Conservation (phyloP, 2,888 invertebrate genomes). For the Lutraria lutraria region DNA sequence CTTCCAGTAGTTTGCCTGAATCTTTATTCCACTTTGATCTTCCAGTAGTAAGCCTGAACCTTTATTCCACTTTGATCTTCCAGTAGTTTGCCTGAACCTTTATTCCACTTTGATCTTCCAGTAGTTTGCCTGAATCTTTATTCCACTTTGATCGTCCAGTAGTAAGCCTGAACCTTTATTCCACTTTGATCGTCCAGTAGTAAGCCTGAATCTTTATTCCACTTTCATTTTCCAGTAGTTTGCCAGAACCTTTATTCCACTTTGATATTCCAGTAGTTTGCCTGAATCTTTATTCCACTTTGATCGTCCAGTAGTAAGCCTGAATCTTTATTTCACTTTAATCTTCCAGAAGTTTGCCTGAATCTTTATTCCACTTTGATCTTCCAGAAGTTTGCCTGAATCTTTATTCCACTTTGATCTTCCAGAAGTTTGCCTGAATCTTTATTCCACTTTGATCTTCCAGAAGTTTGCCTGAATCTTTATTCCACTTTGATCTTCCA, state of each 20-base stretch:
- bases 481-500: slow-evolving; percentile 8
- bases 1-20: slow-evolving; percentile 11
- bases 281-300: slow-evolving; percentile 6
- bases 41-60: no score
- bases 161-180: neutral
- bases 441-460: no score
- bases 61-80: slow-evolving; percentile 9
- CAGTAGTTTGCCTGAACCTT: neutral
- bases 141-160: slow-evolving; percentile 6
- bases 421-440: neutral
- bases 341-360: slow-evolving; percentile 9
- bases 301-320: no score
- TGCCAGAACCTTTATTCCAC: neutral
- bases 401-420: neutral
- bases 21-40: no score
- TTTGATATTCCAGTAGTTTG: slow-evolving; percentile 11
- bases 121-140: neutral
- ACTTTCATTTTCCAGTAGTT: neutral
- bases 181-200: no score
- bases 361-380: no score
- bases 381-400: no score
- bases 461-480: no score
- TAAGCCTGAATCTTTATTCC: neutral
- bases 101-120: no score
- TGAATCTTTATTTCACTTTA: neutral